Percentiles rank a stretch among this genome's conserved stretches.
phyloP scores from a whole-genome alignment of 2,113 vertebrate genomes.

The Callorhinus ursinus region DNA sequence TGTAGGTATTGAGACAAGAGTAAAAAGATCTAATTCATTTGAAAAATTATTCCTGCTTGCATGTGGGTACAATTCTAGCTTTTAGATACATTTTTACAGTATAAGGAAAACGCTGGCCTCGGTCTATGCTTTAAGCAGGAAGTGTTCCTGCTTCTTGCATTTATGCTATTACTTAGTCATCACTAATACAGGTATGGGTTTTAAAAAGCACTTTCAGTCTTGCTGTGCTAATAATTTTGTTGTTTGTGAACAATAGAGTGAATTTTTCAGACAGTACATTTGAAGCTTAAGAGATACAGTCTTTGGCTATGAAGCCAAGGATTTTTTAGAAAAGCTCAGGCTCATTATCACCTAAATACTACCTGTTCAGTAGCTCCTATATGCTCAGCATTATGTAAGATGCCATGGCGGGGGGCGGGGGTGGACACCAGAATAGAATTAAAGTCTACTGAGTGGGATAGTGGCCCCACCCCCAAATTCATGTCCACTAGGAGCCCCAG shows the following conservation, averaged over 20 bases:
- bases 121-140: not conserved
- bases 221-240: constrained; percentile 2
- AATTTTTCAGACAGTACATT: not conserved
- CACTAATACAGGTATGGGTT: not conserved
- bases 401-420: no score
- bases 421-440: not conserved
- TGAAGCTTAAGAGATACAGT: not conserved
- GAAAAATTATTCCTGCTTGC: not conserved
- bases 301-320: not conserved
- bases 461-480: no score
- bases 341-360: not conserved
- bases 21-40: not conserved
- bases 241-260: not conserved
- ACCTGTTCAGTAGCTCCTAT: not conserved
- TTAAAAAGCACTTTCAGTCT: not conserved
- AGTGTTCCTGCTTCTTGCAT: not conserved
- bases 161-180: not conserved
- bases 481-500: not conserved
- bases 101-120: not conserved
- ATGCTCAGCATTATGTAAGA: not conserved
- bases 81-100: not conserved
- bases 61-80: not conserved
- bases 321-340: constrained; percentile 14
- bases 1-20: not conserved
- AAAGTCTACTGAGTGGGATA: not conserved